Percentiles rank a stretch among this genome's conserved stretches.
These are phyloP conservation scores for Drosophila azteca DNA, from an alignment of 1,140 invertebrate species.

Conservation along the genomic window DNA sequence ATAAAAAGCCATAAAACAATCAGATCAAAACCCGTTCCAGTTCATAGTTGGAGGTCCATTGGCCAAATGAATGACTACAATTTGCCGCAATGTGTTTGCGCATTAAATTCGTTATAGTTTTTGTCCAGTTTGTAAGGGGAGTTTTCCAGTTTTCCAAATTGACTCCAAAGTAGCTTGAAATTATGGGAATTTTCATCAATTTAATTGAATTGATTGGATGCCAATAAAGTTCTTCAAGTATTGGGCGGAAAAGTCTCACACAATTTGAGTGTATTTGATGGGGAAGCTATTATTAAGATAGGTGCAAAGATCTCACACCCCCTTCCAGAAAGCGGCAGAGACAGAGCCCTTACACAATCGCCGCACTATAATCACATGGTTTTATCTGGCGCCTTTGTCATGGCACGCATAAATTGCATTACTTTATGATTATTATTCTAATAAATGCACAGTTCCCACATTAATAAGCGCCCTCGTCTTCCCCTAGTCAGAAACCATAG, in stretches of 20 bases:
- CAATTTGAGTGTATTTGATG: not conserved
- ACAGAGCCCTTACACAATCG: conserved; percentile 46
- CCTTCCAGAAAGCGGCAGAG: conserved; percentile 1
- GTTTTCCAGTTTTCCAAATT: conserved; percentile 16
- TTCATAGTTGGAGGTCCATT: conserved; percentile 34
- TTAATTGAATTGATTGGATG: not conserved
- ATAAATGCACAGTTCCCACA: conserved; percentile 73
- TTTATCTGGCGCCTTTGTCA: conserved; percentile 53
- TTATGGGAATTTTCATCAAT: conserved; percentile 1
- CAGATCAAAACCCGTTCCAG: conserved; percentile 44
- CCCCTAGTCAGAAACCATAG: conserved; percentile 31
- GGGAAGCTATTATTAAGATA: not conserved
- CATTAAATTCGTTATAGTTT: conserved; percentile 56
- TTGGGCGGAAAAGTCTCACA: conserved; percentile 1
- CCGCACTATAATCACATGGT: conserved; percentile 47
- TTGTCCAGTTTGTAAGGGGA: conserved; percentile 20
- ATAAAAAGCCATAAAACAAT: conserved; percentile 9
- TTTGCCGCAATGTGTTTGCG: conserved; percentile 56
- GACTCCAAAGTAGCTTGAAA: conserved; percentile 15
- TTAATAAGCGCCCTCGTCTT: conserved; percentile 64
- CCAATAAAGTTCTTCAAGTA: conserved; percentile 12
- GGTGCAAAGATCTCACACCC: conserved; percentile 17
- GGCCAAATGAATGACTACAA: conserved; percentile 60
- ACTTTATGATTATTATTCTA: conserved; percentile 75
- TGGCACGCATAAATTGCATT: conserved; percentile 73